phyloP scores from a whole-genome alignment of 2,888 invertebrate genomes.

The Digitonthophagus gazella region DNA sequence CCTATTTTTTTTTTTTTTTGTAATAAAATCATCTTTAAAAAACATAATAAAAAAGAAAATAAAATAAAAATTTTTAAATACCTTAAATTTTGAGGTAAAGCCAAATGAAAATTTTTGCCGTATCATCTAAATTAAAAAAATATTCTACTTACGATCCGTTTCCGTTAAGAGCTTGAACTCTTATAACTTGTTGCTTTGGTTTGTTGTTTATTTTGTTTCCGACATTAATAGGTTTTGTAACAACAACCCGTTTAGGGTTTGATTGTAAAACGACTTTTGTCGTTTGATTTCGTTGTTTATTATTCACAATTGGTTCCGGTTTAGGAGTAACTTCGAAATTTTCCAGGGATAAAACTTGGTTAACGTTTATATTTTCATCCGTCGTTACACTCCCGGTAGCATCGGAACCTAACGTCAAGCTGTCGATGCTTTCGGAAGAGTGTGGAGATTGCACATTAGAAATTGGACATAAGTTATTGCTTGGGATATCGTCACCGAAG shows the following conservation, averaged over 20 bases:
- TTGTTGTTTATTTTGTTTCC: constrained; percentile 32
- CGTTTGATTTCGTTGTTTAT: constrained; percentile 23
- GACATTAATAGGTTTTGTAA: constrained; percentile 43
- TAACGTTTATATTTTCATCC: constrained; percentile 7
- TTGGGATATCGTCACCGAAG: constrained; percentile 52
- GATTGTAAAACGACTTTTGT: constrained; percentile 45
- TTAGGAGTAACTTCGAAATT: not conserved
- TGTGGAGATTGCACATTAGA: constrained; percentile 43
- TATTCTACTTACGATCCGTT: constrained; percentile 40
- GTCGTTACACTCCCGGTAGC: constrained; percentile 25
- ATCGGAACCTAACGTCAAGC: constrained; percentile 28
- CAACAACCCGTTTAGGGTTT: constrained; percentile 45
- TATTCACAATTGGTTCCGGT: constrained; percentile 1
- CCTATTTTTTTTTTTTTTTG: too few relatives aligned
- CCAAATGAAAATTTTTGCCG: not conserved
- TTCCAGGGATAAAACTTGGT: not conserved
- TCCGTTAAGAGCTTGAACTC: constrained; percentile 47
- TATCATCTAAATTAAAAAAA: not conserved
- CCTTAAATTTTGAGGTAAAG: too few relatives aligned
- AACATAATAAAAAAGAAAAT: too few relatives aligned
- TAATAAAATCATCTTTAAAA: too few relatives aligned
- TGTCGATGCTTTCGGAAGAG: constrained; percentile 70
- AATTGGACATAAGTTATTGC: constrained; percentile 40
- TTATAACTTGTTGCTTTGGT: constrained; percentile 43
- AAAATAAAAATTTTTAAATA: too few relatives aligned